A percentile compares a stretch with the other conserved stretches of the same genome.
phyloP scores from a whole-genome alignment of 1,140 invertebrate genomes.

The Meloidogyne hapla region DNA sequence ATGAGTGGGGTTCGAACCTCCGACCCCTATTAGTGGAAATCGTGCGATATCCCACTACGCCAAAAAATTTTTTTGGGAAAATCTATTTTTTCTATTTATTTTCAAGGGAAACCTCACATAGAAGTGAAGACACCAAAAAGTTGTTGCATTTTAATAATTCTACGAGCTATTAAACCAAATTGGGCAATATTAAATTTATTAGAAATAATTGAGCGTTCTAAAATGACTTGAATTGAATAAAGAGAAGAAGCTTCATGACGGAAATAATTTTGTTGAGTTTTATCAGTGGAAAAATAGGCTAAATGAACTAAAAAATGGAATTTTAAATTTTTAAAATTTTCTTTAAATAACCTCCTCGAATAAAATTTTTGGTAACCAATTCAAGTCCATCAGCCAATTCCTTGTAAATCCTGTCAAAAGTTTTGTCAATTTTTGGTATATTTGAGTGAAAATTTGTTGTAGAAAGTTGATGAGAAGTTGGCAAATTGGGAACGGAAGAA shows the following conservation, averaged over 20 bases:
- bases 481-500: background rate
- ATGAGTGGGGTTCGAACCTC: background rate
- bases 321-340: background rate
- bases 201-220: constrained; percentile 27
- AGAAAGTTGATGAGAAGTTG: background rate
- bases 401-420: background rate
- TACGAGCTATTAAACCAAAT: constrained; percentile 24
- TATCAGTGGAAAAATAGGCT: constrained; percentile 5
- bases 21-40: background rate
- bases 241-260: constrained; percentile 30
- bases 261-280: background rate
- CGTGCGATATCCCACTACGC: background rate
- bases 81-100: no score
- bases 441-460: constrained; percentile 5
- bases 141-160: constrained; percentile 22
- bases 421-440: background rate
- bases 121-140: constrained; percentile 24
- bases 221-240: constrained; percentile 29
- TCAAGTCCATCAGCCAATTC: constrained; percentile 9
- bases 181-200: constrained; percentile 14
- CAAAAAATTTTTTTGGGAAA: background rate
- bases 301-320: constrained; percentile 3
- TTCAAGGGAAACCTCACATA: constrained; percentile 10
- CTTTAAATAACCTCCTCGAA: background rate
- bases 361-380: constrained; percentile 13